These are phyloP conservation scores for Coregonus sp. DNA, from an alignment of 2,797 vertebrate species.

Conservation along the genomic window DNA sequence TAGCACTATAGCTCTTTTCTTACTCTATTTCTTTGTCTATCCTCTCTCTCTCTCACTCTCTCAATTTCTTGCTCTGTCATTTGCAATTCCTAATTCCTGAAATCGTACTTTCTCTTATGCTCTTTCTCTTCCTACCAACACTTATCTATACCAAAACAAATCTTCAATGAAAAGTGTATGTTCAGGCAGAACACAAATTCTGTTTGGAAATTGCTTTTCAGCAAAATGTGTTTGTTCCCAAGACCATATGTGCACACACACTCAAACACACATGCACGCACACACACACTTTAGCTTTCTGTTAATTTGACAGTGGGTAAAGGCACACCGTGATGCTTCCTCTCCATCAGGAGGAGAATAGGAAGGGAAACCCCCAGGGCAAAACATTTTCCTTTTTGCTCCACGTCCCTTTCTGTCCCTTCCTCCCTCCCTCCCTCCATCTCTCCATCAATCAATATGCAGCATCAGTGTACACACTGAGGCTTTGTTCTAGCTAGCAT, in stretches of 20 bases:
- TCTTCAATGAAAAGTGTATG: not conserved
- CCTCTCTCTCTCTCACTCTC: constrained; percentile 2
- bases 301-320: constrained; percentile 71
- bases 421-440: constrained; percentile 55
- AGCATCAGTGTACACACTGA: constrained; percentile 46
- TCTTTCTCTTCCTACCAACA: not conserved
- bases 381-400: constrained; percentile 10
- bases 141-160: not conserved
- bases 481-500: constrained; percentile 44
- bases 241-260: not conserved
- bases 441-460: constrained; percentile 49
- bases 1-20: too few relatives aligned
- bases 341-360: constrained; percentile 57
- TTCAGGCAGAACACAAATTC: constrained; percentile 35
- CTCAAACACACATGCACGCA: constrained; percentile 8
- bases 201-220: constrained; percentile 45
- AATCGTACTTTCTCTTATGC: not conserved
- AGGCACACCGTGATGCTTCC: constrained; percentile 63
- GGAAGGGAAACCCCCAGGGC: constrained; percentile 64
- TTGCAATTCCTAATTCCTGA: not conserved
- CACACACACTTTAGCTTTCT: constrained; percentile 55
- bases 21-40: constrained; percentile 8
- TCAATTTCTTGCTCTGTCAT: not conserved
- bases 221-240: constrained; percentile 3
- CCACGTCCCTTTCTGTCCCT: constrained; percentile 38